Evolutionary conservation across 2,888 invertebrate genomes (phyloP).

Genomic region (Hecatera dysodea): DNA sequence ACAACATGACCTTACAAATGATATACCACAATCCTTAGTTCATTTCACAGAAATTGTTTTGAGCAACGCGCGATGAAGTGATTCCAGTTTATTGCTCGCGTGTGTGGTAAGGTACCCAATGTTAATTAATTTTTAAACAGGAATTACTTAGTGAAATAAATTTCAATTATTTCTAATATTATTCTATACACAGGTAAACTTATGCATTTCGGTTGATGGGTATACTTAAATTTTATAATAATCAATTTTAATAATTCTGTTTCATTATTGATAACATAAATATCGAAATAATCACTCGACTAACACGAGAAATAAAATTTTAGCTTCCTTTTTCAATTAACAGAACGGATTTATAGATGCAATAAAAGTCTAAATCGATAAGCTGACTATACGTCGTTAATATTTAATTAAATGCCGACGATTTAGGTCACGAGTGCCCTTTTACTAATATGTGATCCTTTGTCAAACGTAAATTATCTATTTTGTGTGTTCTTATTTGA

Average conservation of each 20-base stretch:
- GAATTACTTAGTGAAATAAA: no score
- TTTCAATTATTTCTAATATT: neutral
- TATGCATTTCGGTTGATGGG: neutral
- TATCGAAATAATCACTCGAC: neutral
- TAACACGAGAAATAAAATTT: conserved; percentile 17
- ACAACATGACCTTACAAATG: no score
- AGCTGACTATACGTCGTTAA: conserved; percentile 30
- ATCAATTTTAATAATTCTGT: conserved; percentile 20
- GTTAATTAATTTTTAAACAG: neutral
- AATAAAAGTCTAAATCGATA: conserved; percentile 31
- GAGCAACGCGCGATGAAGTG: no score
- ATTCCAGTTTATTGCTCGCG: no score
- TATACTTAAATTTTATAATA: neutral
- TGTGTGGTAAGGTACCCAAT: no score
- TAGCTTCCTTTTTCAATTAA: conserved; percentile 27
- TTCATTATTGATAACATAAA: conserved; percentile 15
- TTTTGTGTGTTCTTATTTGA: neutral
- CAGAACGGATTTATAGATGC: conserved; percentile 29
- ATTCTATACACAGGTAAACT: neutral
- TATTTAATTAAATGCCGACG: conserved; percentile 22
- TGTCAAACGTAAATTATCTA: neutral
- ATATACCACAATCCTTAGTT: no score
- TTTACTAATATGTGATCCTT: neutral
- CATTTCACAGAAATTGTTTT: no score
- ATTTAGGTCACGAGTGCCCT: conserved; percentile 16